Conservation (phyloP, 30 jellyfish, hydroid and myxozoan species). For the Aurelia aurita region DNA sequence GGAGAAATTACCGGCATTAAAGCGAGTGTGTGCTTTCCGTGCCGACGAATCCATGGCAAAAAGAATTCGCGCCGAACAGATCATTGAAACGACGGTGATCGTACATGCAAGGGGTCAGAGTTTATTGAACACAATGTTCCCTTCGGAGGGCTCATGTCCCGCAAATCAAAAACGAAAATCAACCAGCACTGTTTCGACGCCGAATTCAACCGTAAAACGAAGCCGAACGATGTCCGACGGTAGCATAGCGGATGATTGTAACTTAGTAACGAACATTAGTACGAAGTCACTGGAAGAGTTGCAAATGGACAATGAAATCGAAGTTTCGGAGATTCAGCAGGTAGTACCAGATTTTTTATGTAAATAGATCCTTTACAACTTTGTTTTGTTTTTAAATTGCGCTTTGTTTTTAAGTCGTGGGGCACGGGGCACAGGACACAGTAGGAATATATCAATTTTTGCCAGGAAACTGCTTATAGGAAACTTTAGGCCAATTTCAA, state of each 20-base stretch:
- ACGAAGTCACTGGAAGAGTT: slow-evolving; percentile 22
- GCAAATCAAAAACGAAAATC: slow-evolving; percentile 9
- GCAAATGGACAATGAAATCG: slow-evolving; percentile 20
- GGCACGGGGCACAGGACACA: too few species aligned
- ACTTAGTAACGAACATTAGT: slow-evolving; percentile 20
- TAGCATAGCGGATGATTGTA: not conserved
- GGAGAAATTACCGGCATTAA: slow-evolving; percentile 15
- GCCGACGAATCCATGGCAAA: not conserved
- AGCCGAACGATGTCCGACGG: slow-evolving; percentile 31
- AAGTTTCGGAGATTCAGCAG: not conserved
- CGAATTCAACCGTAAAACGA: slow-evolving; percentile 8
- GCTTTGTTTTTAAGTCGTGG: too few species aligned
- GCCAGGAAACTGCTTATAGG: too few species aligned
- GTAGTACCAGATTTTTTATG: too few species aligned
- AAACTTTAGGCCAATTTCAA: too few species aligned
- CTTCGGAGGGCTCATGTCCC: not conserved
- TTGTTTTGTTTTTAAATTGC: too few species aligned
- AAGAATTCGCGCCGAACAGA: not conserved
- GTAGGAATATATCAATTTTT: too few species aligned
- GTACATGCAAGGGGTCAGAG: not conserved
- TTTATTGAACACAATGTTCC: not conserved
- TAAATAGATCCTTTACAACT: too few species aligned
- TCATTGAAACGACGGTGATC: not conserved
- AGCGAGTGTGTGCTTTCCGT: slow-evolving; percentile 5
- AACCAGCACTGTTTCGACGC: not conserved